Evolutionary conservation across 2,888 invertebrate species (phyloP).

Genomic region (Stenichneumon culpator): DNA sequence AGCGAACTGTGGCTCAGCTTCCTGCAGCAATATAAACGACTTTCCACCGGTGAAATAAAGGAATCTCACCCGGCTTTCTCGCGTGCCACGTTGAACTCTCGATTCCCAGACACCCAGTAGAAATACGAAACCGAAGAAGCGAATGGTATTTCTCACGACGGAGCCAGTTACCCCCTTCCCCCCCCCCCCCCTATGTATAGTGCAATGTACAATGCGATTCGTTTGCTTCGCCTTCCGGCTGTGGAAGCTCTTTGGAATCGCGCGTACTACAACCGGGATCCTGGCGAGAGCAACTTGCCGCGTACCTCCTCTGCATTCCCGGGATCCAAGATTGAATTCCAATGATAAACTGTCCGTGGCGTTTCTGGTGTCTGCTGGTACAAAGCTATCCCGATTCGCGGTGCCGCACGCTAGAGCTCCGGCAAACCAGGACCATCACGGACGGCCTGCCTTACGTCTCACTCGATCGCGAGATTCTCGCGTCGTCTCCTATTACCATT

Average conservation of each 20-base stretch:
- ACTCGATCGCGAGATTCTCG: slow-evolving; percentile 41
- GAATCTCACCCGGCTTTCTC: neutral
- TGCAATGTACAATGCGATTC: slow-evolving; percentile 35
- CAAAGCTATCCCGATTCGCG: neutral
- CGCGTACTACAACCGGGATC: slow-evolving; percentile 22
- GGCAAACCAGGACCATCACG: slow-evolving; percentile 25
- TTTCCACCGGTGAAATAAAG: slow-evolving; percentile 2
- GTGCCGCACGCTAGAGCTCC: neutral
- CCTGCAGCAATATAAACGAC: neutral
- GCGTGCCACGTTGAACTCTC: neutral
- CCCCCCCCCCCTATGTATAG: neutral
- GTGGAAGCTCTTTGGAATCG: slow-evolving; percentile 39
- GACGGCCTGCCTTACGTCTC: slow-evolving; percentile 26
- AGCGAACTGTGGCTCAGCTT: neutral
- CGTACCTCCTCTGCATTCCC: slow-evolving; percentile 50
- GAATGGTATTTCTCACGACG: slow-evolving; percentile 45
- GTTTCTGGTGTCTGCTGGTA: neutral
- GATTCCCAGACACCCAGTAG: slow-evolving; percentile 7
- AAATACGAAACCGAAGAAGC: slow-evolving; percentile 33
- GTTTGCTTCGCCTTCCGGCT: slow-evolving; percentile 21
- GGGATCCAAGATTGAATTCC: slow-evolving; percentile 61
- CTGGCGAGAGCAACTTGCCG: slow-evolving; percentile 11
- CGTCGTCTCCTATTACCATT: slow-evolving; percentile 3
- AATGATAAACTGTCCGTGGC: slow-evolving; percentile 55
- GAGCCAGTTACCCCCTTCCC: slow-evolving; percentile 25